phyloP scores from a whole-genome alignment of 2,888 invertebrate genomes.

The Chouioia cunea region DNA sequence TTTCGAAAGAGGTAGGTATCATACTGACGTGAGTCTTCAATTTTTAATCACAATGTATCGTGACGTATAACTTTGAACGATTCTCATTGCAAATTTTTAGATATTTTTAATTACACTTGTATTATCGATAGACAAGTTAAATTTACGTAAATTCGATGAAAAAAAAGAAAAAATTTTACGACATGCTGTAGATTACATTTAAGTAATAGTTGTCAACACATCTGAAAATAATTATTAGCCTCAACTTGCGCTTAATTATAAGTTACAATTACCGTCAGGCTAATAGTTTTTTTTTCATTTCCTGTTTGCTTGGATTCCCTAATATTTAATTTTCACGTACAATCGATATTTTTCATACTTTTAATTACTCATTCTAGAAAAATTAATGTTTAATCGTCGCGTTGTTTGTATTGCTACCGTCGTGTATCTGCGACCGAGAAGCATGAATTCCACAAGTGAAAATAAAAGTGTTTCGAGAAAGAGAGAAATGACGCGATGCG shows the following conservation, averaged over 20 bases:
- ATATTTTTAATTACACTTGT: too few species aligned
- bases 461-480: constrained; percentile 35
- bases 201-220: constrained; percentile 16
- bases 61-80: neutral
- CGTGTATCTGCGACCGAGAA: too few species aligned
- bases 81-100: neutral
- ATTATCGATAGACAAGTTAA: too few species aligned
- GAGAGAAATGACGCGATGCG: constrained; percentile 31
- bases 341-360: too few species aligned
- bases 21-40: too few species aligned
- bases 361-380: too few species aligned
- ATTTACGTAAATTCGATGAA: neutral
- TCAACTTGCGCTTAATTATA: neutral
- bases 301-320: constrained; percentile 8
- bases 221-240: constrained; percentile 27
- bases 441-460: constrained; percentile 38
- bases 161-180: neutral
- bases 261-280: constrained; percentile 19
- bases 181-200: constrained; percentile 7
- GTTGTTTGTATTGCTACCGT: too few species aligned
- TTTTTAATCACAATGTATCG: neutral
- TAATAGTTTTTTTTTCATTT: constrained; percentile 14
- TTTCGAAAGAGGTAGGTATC: too few species aligned
- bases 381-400: too few species aligned
- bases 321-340: neutral